phyloP scores from a whole-genome alignment of 2,113 vertebrate species.

The Silurus glanis region DNA sequence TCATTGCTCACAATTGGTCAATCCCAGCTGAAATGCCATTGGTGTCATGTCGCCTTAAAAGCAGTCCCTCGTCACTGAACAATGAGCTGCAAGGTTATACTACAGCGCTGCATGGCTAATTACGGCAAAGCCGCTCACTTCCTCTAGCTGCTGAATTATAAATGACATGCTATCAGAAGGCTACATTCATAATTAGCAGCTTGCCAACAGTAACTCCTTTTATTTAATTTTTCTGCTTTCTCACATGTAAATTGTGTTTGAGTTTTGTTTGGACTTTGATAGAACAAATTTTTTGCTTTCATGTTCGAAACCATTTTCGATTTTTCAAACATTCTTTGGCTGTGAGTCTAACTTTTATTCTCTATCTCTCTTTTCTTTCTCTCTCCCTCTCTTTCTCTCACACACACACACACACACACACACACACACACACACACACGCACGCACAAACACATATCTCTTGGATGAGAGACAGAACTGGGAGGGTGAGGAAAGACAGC shows the following conservation, averaged over 20 bases:
- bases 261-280: conserved; percentile 43
- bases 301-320: conserved; percentile 5
- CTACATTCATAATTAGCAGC: conserved; percentile 66
- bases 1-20: conserved; percentile 50
- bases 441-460: not conserved
- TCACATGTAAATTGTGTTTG: conserved; percentile 47
- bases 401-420: conserved; percentile 29
- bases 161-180: conserved; percentile 71
- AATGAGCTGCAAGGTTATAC: conserved; percentile 60
- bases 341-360: not conserved
- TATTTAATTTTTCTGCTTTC: conserved; percentile 35
- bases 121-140: conserved; percentile 67
- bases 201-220: conserved; percentile 59
- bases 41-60: conserved; percentile 56
- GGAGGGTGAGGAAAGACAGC: conserved; percentile 70
- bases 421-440: not conserved
- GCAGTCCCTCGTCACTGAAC: conserved; percentile 39
- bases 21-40: conserved; percentile 55
- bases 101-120: conserved; percentile 63
- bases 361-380: not conserved
- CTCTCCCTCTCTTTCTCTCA: conserved; percentile 42
- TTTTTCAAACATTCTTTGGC: conserved; percentile 15
- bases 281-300: not conserved
- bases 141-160: conserved; percentile 67
- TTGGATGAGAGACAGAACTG: conserved; percentile 56